Conservation (phyloP, 2,113 vertebrate genomes). For the Chitala chitala region DNA sequence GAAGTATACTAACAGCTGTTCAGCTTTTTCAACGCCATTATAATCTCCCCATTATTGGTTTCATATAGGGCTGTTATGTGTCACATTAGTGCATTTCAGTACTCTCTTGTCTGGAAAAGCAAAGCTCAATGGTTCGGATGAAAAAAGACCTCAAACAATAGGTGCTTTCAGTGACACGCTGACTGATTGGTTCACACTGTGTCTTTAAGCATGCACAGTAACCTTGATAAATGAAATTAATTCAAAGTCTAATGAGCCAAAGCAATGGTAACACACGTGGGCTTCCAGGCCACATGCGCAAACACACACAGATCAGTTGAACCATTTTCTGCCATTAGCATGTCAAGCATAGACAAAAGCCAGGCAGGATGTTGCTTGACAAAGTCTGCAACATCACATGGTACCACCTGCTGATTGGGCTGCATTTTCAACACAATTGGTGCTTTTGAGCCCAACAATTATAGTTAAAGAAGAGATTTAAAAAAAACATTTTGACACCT, state of each 20-base stretch:
- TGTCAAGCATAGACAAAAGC: no score
- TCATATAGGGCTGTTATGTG: constrained; percentile 75
- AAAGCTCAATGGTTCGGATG: constrained; percentile 69
- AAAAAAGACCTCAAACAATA: constrained; percentile 50
- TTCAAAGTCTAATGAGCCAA: constrained; percentile 94
- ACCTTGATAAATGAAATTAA: constrained; percentile 98
- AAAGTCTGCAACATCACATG: no score
- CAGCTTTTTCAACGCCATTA: constrained; percentile 75
- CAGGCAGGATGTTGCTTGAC: no score
- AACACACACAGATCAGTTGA: no score
- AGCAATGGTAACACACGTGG: constrained; percentile 80
- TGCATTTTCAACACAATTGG: no score
- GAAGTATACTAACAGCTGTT: constrained; percentile 86
- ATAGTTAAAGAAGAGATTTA: no score
- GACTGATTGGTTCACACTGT: neutral
- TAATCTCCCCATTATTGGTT: constrained; percentile 82
- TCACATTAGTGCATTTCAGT: constrained; percentile 70
- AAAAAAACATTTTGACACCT: no score
- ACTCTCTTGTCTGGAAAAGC: constrained; percentile 62
- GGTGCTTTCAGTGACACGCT: constrained; percentile 51
- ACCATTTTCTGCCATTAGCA: no score
- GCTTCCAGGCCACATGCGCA: no score
- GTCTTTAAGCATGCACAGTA: constrained; percentile 67
- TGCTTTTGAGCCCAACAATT: no score
- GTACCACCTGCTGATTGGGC: no score